Evolutionary conservation across 2,113 vertebrate species (phyloP), one percentile per base, ranked within the genome.

Genomic region (Catagonus wagneri): DNA sequence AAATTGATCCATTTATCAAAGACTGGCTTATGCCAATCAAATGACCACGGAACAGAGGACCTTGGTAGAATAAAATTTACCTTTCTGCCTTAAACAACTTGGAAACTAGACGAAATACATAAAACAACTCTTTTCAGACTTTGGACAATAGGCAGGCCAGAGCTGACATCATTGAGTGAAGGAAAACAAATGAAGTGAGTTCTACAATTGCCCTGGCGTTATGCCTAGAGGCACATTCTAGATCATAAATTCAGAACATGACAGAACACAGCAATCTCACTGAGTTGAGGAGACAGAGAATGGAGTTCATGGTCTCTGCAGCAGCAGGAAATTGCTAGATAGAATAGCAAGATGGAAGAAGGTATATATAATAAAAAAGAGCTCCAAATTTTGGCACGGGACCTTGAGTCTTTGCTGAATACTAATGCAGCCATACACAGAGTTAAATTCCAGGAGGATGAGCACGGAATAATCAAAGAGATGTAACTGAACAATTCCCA

Each of bases 21-120:
- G 20, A 92, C 32, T 89, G 27, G 36, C 27, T 84, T 71, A 74
- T 68, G 16, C 20, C 72, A 68, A 39, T 66, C 44, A 93, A 91
- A 89, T 25, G n/a, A 76, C 36, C 75, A 34, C 34, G 71, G 84
- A 84, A 27, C 19, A 78, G 29, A 84, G 19, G 36, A 44, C 68
- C 85, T 84, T 84, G 20, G 52, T 66, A 65, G 32, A 44, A 15
- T 61, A 52, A 89, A 72, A 69, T n/a, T 69, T 56, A 87, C 56
- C 27, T 27, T 83, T 56, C 34, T 52, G 11, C 54, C 34, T 52
- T 66, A 79, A 34, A 90, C n/a, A 69, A 50, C 32, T 54, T 60
- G 89, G 54, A 69, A 95, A 44, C 10, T 69, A 90, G 88, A 90
- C 34, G 74, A 95, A 87, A 87, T 29, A 78, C 32, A 65, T 52